phyloP scores from a whole-genome alignment of 2,888 invertebrate genomes.

The Bombylius discolor region DNA sequence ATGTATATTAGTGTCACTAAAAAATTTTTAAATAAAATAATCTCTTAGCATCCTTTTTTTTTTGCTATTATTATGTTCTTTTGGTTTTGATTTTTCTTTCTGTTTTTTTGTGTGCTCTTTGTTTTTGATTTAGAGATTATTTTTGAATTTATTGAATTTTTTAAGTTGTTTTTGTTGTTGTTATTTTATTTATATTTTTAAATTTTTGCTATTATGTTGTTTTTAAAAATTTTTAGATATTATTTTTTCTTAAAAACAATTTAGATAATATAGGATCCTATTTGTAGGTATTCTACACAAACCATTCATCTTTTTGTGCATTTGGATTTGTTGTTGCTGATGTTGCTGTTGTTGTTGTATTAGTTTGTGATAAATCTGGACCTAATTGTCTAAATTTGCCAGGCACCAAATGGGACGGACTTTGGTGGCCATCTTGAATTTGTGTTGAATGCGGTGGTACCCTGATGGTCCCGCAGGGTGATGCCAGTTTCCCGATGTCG shows the following conservation, averaged over 20 bases:
- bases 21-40: too few species aligned
- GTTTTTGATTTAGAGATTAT: too few species aligned
- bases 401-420: constrained; percentile 92
- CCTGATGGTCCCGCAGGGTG: constrained; percentile 71
- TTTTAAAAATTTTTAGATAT: background rate
- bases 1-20: too few species aligned
- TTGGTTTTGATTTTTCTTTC: too few species aligned
- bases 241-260: background rate
- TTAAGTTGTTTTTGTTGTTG: too few species aligned
- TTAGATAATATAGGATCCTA: background rate
- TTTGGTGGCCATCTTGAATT: constrained; percentile 51
- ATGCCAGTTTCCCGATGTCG: constrained; percentile 85
- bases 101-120: too few species aligned
- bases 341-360: constrained; percentile 42
- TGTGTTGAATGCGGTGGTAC: constrained; percentile 39
- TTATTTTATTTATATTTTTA: too few species aligned
- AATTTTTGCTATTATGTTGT: constrained; percentile 16
- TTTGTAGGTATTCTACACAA: constrained; percentile 59
- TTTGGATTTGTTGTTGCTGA: constrained; percentile 53
- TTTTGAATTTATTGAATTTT: too few species aligned
- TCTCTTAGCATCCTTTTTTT: too few species aligned
- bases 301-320: constrained; percentile 86
- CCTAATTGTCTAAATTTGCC: constrained; percentile 58
- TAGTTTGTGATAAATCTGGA: constrained; percentile 49
- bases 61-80: too few species aligned